phyloP scores from a whole-genome alignment of 2,113 vertebrate genomes.

The Ardeotis arabs region DNA sequence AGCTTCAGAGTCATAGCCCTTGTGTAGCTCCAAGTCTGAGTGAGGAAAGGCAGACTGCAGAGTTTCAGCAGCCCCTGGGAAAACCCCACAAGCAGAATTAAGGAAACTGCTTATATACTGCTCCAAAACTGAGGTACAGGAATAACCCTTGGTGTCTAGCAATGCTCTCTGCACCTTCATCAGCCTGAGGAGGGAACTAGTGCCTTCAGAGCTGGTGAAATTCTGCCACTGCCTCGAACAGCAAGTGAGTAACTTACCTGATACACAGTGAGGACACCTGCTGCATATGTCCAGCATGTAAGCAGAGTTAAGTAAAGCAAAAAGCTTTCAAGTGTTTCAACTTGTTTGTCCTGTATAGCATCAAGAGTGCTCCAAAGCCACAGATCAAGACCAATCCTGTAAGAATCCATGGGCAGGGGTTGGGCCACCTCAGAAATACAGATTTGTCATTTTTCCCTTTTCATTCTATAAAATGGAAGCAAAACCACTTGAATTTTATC shows the following conservation, averaged over 20 bases:
- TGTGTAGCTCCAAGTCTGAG: background rate
- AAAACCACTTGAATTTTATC: background rate
- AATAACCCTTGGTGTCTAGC: rapidly evolving
- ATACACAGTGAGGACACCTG: background rate
- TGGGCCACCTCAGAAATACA: background rate
- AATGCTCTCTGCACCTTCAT: background rate
- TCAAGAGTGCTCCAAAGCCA: background rate
- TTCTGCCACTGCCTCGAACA: background rate
- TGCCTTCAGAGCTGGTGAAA: background rate
- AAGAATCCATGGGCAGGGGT: background rate
- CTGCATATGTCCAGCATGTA: rapidly evolving
- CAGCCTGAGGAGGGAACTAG: background rate
- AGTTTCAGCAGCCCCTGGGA: background rate
- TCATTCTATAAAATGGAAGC: background rate
- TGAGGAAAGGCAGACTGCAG: background rate
- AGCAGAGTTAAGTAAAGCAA: background rate
- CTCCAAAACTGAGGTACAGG: rapidly evolving
- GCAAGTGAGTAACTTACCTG: background rate
- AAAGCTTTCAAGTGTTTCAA: background rate
- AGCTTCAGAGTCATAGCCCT: background rate
- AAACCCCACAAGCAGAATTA: background rate
- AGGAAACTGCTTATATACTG: background rate
- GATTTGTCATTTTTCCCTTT: background rate
- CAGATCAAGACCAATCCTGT: background rate
- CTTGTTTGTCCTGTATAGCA: background rate